phyloP scores from a whole-genome alignment of 2,113 vertebrate species.

The Pygoscelis antarcticus region DNA sequence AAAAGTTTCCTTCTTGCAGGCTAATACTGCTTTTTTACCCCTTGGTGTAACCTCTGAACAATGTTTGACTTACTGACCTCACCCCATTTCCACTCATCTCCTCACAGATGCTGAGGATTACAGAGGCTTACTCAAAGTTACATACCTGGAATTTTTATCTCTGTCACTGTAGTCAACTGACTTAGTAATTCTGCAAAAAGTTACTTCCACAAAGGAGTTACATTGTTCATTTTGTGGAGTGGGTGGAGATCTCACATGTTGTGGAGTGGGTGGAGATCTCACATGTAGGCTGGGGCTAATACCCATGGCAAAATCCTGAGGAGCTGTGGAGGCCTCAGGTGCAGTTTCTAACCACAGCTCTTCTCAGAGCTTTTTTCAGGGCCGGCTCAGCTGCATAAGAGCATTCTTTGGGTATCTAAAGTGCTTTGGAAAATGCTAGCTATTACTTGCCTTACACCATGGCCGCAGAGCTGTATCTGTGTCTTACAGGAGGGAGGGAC shows the following conservation, averaged over 20 bases:
- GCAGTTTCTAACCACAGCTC: neutral
- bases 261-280: neutral
- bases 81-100: neutral
- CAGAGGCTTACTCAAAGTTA: neutral
- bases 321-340: neutral
- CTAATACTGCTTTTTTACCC: neutral
- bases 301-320: neutral
- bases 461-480: neutral
- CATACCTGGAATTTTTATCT: neutral
- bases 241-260: neutral
- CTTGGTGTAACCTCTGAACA: neutral
- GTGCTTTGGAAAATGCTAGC: neutral
- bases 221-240: neutral
- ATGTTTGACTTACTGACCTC: fast-evolving
- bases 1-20: neutral
- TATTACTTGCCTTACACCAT: neutral
- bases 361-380: neutral
- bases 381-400: fast-evolving
- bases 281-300: neutral
- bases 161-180: neutral
- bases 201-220: neutral
- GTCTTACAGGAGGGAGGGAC: neutral
- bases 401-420: neutral
- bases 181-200: neutral
- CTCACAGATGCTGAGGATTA: neutral